phyloP scores from a whole-genome alignment of 2,113 vertebrate genomes.

The Collichthys lucidus region DNA sequence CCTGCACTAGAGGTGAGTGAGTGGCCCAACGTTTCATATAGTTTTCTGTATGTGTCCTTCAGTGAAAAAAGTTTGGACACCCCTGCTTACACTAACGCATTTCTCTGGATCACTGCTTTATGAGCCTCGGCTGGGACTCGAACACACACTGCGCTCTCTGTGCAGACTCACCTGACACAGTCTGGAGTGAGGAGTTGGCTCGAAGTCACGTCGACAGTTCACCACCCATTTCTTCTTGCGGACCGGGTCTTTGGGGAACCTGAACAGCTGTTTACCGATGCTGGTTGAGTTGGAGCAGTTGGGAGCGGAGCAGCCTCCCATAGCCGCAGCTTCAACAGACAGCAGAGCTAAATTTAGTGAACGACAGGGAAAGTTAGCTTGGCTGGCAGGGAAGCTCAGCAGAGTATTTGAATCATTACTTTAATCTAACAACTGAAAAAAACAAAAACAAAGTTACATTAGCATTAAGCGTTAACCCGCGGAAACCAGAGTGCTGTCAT shows the following conservation, averaged over 20 bases:
- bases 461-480: neutral
- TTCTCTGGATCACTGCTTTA: neutral
- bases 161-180: constrained; percentile 82
- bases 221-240: constrained; percentile 86
- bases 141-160: no score
- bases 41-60: no score
- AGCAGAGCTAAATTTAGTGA: constrained; percentile 38
- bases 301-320: constrained; percentile 88
- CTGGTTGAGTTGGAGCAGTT: constrained; percentile 87
- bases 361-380: constrained; percentile 28
- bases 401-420: constrained; percentile 33
- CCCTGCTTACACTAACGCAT: neutral
- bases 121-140: neutral
- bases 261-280: constrained; percentile 86
- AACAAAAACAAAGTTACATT: constrained; percentile 9
- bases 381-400: constrained; percentile 29
- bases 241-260: constrained; percentile 85
- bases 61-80: no score
- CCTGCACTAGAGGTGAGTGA: no score
- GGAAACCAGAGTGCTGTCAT: neutral
- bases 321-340: constrained; percentile 32
- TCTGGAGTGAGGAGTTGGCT: constrained; percentile 86
- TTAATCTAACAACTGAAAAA: neutral
- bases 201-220: constrained; percentile 85
- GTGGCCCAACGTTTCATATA: no score